Conservation (phyloP, 1,140 invertebrate species). For the Anadara kagoshimensis region DNA sequence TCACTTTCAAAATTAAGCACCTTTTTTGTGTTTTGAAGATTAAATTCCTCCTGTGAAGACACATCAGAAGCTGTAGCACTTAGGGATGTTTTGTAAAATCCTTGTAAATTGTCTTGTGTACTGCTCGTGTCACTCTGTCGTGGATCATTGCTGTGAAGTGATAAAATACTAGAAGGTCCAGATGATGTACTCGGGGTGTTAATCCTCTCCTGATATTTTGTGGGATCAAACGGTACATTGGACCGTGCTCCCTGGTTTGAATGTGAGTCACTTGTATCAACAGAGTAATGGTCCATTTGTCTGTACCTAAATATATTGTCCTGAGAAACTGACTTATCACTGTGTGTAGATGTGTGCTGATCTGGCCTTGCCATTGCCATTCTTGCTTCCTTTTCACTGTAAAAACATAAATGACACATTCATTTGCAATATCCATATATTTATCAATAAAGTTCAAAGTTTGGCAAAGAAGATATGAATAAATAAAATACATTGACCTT, state of each 20-base stretch:
- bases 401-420: constrained; percentile 7
- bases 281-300: constrained; percentile 20
- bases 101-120: constrained; percentile 16
- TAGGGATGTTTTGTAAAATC: constrained; percentile 5
- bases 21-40: constrained; percentile 61
- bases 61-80: constrained; percentile 39
- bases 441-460: neutral
- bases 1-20: constrained; percentile 58
- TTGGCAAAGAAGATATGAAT: neutral
- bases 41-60: constrained; percentile 54
- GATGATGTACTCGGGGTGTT: constrained; percentile 51
- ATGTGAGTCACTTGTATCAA: constrained; percentile 4
- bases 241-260: constrained; percentile 12
- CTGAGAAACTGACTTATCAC: neutral
- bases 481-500: too few relatives aligned
- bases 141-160: constrained; percentile 47
- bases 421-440: neutral
- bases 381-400: constrained; percentile 37
- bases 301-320: neutral
- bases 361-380: neutral
- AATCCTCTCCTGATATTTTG: constrained; percentile 51
- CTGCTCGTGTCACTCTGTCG: constrained; percentile 38
- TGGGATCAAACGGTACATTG: constrained; percentile 52
- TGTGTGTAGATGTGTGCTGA: constrained; percentile 6
- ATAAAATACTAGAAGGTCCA: constrained; percentile 60